Evolutionary conservation across 1,140 invertebrate species (phyloP), one percentile per base, ranked within the genome.

Genomic region (Procambarus virginalis): DNA sequence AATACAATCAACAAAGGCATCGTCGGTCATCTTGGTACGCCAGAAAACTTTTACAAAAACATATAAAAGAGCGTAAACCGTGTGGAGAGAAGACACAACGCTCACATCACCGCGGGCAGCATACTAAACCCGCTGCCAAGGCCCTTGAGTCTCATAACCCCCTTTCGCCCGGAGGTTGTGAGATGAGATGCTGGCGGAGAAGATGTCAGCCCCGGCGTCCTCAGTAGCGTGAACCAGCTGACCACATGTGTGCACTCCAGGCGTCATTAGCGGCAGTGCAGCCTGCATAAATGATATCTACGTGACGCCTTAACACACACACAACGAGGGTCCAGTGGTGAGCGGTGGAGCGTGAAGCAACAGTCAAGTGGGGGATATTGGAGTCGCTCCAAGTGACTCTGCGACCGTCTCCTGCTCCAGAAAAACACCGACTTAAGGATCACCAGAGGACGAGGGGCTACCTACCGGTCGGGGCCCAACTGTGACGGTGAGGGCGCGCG

Each of bases 191-290:
- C 75, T 89, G 87, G 87, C 55, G 80, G 73, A 45, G 68, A 77
- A 89, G 87, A 89, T 84, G 87, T 78, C 87, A 84, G 80, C 73
- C 51, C 22, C 48, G 48, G 81, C 81, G 76, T 79, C 81, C 73
- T 83, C 81, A 89, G 87, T 84, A 84, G 81, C 81, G 45, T 77
- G 73, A 83, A 84, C 48, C 79, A 81, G 86, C 60, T 73, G 86
- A 88, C 86, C 87, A 78, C 80, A 89, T 77, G 87, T 89, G 87
- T 89, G 87, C 81, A 89, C 81, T 89, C 46, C 87, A 78, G 80
- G 81, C 87, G 81, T 64, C 17, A 84, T 84, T 64, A 64, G 10
- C 51, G 75, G 9, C 75, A 46, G 51, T 48, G 70, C 51, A 73
- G 55, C 73, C 73, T 85, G 49, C 17, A 75, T 60, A 76, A 76